phyloP scores from a whole-genome alignment of 2,888 invertebrate species.

The Drosophila borborema region DNA sequence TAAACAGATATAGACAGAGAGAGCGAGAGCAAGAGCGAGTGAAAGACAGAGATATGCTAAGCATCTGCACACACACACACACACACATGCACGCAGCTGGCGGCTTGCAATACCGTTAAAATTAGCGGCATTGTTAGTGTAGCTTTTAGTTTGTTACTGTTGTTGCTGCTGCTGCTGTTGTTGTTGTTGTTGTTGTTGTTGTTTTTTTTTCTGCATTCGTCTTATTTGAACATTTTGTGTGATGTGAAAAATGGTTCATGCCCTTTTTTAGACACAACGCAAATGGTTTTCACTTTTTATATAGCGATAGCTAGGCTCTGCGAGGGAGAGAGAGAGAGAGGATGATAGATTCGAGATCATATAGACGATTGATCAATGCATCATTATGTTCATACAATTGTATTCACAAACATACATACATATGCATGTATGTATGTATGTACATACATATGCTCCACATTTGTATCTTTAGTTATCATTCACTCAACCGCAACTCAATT shows the following conservation, averaged over 20 bases:
- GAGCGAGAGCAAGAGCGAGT: conserved; percentile 23
- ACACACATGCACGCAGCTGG: conserved; percentile 12
- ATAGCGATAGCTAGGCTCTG: conserved; percentile 24
- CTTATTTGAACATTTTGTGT: conserved; percentile 16
- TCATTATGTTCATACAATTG: conserved; percentile 11
- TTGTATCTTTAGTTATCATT: conserved; percentile 28
- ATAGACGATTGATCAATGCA: conserved; percentile 27
- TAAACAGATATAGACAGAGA: conserved; percentile 32
- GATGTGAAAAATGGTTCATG: conserved; percentile 48
- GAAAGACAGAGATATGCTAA: conserved; percentile 22
- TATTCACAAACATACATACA: no score
- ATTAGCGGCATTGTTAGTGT: conserved; percentile 41
- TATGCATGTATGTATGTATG: no score
- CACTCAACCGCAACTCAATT: conserved; percentile 28
- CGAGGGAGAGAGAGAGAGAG: neutral
- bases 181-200: neutral
- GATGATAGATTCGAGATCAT: conserved; percentile 9
- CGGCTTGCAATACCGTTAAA: conserved; percentile 42
- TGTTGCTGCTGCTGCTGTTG: neutral
- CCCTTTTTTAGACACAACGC: conserved; percentile 56
- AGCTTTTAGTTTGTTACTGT: conserved; percentile 16
- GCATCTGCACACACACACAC: conserved; percentile 10
- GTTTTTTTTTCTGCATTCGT: conserved; percentile 27
- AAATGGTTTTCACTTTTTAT: conserved; percentile 61
- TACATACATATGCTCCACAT: no score